Evolutionary conservation across 2,888 invertebrate genomes (phyloP), one percentile per base, ranked within the genome.

Genomic region (Drosophila niveifrons): DNA sequence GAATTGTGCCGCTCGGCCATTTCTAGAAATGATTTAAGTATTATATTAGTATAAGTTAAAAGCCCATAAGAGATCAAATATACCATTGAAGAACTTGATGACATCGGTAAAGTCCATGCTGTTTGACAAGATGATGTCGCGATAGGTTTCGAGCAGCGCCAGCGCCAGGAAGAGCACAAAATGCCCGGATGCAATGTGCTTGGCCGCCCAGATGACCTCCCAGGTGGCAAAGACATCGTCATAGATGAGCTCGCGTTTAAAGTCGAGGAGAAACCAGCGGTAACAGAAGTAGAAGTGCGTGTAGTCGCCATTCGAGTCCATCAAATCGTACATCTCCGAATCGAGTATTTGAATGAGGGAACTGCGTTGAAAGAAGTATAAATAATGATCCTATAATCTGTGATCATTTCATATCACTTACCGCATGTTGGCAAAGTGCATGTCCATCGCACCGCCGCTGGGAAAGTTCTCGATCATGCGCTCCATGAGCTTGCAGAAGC

Each of bases 81-180:
- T 90, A 98, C 98, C 98, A 93, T 98, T 99, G 91, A 98, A 99
- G 93, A 99, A 99, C 91, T 98, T 98, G 91, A 99, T 99, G 91
- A 98, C 98, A 92, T 99, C 98, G 0, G 98, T 98, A 92, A 98
- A 99, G 93, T 99, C 98, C 98, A 99, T 99, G 83, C 96, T 95
- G 93, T 99, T 98, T 56, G 97, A 96, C 44, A 99, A 93, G 72
- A 99, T 98, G 84, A 99, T 98, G 91, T 98, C 98, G 41, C 98
- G 93, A 92, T 99, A 99, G 47, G 97, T 97, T 93, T 98, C 97
- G 13, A 99, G 94, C 66, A 98, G 93, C 0, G 98, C 98, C 78
- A 99, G 94, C 0, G 98, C 98, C 71, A 99, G 94, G 93, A 99
- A 99, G 68, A 99, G 93, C 57, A 97, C 97, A 94, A 98, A 98